Percentiles rank a stretch among this genome's conserved stretches.
phyloP scores from a whole-genome alignment of 1,140 invertebrate species.

The Heliconius eleuchia region DNA sequence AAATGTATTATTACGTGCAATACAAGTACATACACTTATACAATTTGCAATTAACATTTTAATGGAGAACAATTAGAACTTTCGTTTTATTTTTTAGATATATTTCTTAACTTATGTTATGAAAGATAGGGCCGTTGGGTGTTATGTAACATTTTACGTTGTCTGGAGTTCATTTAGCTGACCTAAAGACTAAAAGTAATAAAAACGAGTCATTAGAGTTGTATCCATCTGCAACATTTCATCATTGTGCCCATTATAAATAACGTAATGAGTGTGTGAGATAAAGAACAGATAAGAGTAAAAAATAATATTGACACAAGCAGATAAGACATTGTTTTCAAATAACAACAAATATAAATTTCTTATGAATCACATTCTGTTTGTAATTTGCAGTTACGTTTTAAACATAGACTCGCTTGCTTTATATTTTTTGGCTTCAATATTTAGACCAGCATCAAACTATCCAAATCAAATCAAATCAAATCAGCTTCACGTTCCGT shows the following conservation, averaged over 20 bases:
- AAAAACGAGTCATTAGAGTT: slow-evolving; percentile 1
- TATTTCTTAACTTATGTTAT: not conserved
- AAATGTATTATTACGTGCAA: slow-evolving; percentile 38
- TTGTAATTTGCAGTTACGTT: slow-evolving; percentile 60
- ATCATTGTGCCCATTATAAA: not conserved
- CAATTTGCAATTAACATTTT: slow-evolving; percentile 32
- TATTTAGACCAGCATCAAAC: not conserved
- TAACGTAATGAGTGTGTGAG: slow-evolving; percentile 5
- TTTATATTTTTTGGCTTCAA: not conserved
- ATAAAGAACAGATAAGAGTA: slow-evolving; percentile 3
- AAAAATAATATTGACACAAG: slow-evolving; percentile 3
- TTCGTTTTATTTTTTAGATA: not conserved
- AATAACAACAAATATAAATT: slow-evolving; percentile 22
- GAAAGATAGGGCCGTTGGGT: not conserved
- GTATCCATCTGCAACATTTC: not conserved
- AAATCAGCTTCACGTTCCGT: too few relatives aligned
- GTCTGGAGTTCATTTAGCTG: not conserved
- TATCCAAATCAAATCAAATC: not conserved
- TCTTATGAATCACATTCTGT: slow-evolving; percentile 49
- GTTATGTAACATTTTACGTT: not conserved
- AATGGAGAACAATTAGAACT: slow-evolving; percentile 29
- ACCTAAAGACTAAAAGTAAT: not conserved
- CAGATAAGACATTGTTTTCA: slow-evolving; percentile 28
- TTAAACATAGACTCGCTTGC: slow-evolving; percentile 40
- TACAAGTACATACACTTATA: slow-evolving; percentile 31